Evolutionary conservation across 2,113 vertebrate species (phyloP).

Genomic region (Edolisoma coerulescens): DNA sequence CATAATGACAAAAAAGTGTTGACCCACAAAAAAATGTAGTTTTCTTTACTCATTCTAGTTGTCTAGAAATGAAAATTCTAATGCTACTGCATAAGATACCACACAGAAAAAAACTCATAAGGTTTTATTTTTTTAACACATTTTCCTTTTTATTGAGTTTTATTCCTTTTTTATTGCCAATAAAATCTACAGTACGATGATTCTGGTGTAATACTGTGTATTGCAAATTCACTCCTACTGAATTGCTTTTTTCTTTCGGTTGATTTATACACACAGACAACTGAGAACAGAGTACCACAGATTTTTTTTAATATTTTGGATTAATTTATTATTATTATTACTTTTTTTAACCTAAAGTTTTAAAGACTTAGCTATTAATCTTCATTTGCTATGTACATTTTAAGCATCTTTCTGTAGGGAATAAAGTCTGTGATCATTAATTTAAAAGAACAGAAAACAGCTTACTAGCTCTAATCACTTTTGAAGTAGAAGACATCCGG

Average conservation of each 20-base stretch:
- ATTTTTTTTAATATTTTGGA: not conserved
- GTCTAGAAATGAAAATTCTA: not conserved
- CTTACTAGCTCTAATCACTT: not conserved
- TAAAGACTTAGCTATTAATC: not conserved
- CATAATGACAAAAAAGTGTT: not conserved
- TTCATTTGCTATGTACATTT: not conserved
- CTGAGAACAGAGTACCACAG: not conserved
- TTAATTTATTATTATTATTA: not conserved
- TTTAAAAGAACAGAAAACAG: not conserved
- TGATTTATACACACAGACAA: not conserved
- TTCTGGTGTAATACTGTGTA: not conserved
- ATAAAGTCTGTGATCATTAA: not conserved
- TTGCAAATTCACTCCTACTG: not conserved
- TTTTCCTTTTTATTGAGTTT: slow-evolving; percentile 29
- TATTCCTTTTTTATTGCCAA: slow-evolving; percentile 32
- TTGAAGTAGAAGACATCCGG: not conserved
- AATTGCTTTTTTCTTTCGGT: not conserved
- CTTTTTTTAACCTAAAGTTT: not conserved
- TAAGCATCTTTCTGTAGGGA: not conserved
- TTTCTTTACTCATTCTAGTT: not conserved
- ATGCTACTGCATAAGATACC: not conserved
- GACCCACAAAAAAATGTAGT: not conserved
- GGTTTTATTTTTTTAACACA: not conserved
- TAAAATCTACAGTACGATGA: not conserved
- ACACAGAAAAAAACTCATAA: not conserved